A percentile compares a stretch with the other conserved stretches of the same genome.
Evolutionary conservation across 2,888 invertebrate genomes (phyloP).

Genomic region (Harpalus rufipes): DNA sequence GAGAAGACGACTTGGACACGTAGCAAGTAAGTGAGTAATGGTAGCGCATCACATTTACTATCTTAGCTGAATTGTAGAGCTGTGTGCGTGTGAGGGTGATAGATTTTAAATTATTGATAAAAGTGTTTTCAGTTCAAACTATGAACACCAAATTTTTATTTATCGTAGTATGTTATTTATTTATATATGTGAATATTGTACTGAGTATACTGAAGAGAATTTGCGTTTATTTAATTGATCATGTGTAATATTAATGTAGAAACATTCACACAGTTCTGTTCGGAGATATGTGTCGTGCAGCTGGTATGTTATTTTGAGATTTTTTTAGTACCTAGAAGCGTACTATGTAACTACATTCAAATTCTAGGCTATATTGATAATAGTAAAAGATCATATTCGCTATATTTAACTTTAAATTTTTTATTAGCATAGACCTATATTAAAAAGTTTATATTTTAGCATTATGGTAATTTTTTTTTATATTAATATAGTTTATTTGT

Average conservation of each 20-base stretch:
- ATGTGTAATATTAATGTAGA: conserved; percentile 53
- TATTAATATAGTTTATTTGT: conserved; percentile 62
- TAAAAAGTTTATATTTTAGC: conserved; percentile 53
- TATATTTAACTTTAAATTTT: conserved; percentile 51
- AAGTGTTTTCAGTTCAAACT: conserved; percentile 49
- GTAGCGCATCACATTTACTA: conserved; percentile 37
- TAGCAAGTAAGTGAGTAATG: conserved; percentile 77
- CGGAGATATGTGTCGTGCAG: conserved; percentile 49
- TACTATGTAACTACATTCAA: conserved; percentile 52
- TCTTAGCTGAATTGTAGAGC: conserved; percentile 48
- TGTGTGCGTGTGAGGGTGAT: conserved; percentile 35
- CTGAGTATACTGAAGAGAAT: conserved; percentile 46
- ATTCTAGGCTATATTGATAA: conserved; percentile 52
- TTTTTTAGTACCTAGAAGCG: conserved; percentile 54
- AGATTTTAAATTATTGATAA: conserved; percentile 37
- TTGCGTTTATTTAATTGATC: conserved; percentile 41
- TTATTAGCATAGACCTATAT: conserved; percentile 56
- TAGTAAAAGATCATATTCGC: conserved; percentile 37
- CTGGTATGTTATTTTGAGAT: conserved; percentile 58
- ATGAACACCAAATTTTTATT: conserved; percentile 61
- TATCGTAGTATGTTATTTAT: conserved; percentile 57
- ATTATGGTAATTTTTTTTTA: conserved; percentile 54
- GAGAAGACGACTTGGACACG: conserved; percentile 91
- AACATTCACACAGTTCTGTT: conserved; percentile 61
- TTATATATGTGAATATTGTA: conserved; percentile 59